Conservation (phyloP, 2,888 invertebrate species). For the Andrena praecox region DNA sequence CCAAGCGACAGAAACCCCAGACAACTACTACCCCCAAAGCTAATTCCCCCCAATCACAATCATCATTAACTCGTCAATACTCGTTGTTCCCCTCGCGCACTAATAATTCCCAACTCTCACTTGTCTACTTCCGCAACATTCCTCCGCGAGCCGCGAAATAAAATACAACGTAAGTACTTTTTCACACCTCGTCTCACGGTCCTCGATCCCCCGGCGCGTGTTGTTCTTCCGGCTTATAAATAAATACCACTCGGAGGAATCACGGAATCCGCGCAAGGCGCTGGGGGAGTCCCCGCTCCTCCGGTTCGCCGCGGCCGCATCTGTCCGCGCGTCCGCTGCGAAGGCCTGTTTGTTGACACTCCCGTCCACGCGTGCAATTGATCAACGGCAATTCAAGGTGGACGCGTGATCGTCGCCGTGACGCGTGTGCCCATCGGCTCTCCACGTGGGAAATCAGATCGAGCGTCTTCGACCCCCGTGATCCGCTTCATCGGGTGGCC, state of each 20-base stretch:
- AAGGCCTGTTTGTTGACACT: slow-evolving; percentile 16
- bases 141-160: too few species aligned
- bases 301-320: background rate
- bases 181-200: background rate
- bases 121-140: too few species aligned
- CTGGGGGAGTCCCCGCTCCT: background rate
- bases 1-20: too few species aligned
- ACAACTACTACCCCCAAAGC: too few species aligned
- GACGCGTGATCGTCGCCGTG: slow-evolving; percentile 51
- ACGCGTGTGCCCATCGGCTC: slow-evolving; percentile 48
- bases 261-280: slow-evolving; percentile 21
- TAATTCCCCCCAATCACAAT: too few species aligned
- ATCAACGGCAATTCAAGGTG: slow-evolving; percentile 47
- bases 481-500: slow-evolving; percentile 38
- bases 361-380: slow-evolving; percentile 45
- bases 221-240: slow-evolving; percentile 20
- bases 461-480: slow-evolving; percentile 35
- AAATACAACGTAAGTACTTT: background rate
- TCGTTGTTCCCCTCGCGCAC: too few species aligned
- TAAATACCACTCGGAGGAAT: slow-evolving; percentile 27
- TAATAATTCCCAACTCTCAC: too few species aligned
- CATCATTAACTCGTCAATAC: too few species aligned
- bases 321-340: background rate
- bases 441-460: slow-evolving; percentile 58
- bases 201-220: background rate